Conservation (phyloP, 1,140 invertebrate species). For the Rhagoletis zephyria region DNA sequence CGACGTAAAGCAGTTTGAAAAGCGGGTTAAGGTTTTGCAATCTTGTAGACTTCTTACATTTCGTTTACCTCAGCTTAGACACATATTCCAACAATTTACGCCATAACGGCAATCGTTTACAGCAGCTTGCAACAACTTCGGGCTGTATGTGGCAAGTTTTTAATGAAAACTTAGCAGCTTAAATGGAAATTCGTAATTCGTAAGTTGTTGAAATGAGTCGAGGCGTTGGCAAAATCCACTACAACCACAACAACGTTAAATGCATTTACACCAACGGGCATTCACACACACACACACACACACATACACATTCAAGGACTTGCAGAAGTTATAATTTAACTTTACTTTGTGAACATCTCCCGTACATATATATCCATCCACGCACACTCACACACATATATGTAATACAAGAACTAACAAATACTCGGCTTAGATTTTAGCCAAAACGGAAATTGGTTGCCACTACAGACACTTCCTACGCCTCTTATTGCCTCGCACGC, state of each 20-base stretch:
- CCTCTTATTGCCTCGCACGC: neutral
- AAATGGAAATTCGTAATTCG: slow-evolving; percentile 40
- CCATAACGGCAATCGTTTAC: neutral
- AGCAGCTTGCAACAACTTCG: neutral
- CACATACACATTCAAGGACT: neutral
- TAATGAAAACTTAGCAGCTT: slow-evolving; percentile 47
- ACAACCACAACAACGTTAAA: slow-evolving; percentile 18
- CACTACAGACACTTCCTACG: slow-evolving; percentile 36
- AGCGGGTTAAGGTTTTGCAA: neutral
- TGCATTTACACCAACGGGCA: slow-evolving; percentile 52
- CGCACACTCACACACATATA: slow-evolving; percentile 2
- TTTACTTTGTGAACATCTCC: neutral
- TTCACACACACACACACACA: neutral
- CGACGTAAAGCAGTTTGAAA: neutral
- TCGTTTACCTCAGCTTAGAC: neutral
- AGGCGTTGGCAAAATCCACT: slow-evolving; percentile 48
- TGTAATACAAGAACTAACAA: neutral
- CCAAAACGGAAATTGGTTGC: slow-evolving; percentile 48
- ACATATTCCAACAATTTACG: neutral
- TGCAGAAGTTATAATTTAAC: slow-evolving; percentile 33
- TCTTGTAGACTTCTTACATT: neutral
- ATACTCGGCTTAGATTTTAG: slow-evolving; percentile 34
- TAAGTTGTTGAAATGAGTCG: slow-evolving; percentile 60
- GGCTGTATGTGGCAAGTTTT: slow-evolving; percentile 15
- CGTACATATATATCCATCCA: neutral